These are phyloP conservation scores for Drosophila rubida DNA, from an alignment of 2,888 invertebrate genomes.

Conservation along the genomic window DNA sequence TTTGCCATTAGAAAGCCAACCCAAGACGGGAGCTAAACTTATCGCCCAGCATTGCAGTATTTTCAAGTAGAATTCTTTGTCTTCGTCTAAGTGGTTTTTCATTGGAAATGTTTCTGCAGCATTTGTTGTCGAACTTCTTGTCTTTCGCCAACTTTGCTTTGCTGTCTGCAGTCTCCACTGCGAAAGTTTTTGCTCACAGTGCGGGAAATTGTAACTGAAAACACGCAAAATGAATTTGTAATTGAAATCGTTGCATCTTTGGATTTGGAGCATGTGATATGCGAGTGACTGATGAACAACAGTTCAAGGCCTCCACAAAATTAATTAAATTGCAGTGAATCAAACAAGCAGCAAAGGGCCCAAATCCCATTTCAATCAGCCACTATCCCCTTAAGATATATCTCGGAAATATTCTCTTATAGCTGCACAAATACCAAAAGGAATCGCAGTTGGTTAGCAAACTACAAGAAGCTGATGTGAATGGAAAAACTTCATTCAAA, in stretches of 20 bases:
- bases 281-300: conserved; percentile 1
- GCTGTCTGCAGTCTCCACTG: neutral
- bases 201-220: conserved; percentile 35
- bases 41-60: conserved; percentile 32
- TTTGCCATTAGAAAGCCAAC: conserved; percentile 51
- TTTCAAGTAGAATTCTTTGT: conserved; percentile 61
- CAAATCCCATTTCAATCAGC: conserved; percentile 25
- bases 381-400: neutral
- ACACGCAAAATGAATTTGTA: conserved; percentile 42
- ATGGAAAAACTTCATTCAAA: conserved; percentile 24
- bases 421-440: conserved; percentile 11
- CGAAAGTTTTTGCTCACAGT: conserved; percentile 32
- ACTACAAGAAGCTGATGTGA: neutral
- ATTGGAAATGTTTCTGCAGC: conserved; percentile 50
- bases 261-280: conserved; percentile 17
- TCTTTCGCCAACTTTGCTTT: conserved; percentile 33
- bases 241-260: conserved; percentile 52
- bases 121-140: conserved; percentile 28
- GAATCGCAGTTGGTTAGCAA: neutral
- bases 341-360: conserved; percentile 6
- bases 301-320: conserved; percentile 24
- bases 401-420: neutral
- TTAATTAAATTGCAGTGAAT: conserved; percentile 42
- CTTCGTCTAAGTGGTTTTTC: conserved; percentile 72
- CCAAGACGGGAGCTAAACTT: conserved; percentile 15